Conservation (phyloP, 2,113 vertebrate species). For the Poicephalus gulielmi region DNA sequence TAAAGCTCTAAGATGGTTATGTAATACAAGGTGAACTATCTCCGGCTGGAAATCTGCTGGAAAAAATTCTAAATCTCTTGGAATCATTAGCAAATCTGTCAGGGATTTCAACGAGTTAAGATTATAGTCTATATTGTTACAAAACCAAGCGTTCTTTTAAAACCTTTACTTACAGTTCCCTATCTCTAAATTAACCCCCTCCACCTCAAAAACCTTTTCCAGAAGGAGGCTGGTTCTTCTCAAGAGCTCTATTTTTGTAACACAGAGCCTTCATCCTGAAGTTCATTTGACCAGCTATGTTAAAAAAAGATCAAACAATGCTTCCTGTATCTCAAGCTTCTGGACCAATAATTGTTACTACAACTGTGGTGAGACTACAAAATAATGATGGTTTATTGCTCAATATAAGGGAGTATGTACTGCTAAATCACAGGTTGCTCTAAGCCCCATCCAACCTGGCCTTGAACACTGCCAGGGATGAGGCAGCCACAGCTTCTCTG, state of each 20-base stretch:
- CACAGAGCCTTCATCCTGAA: not conserved
- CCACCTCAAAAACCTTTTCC: not conserved
- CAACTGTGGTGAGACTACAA: accelerated
- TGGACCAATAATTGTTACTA: not conserved
- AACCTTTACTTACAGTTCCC: not conserved
- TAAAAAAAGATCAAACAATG: not conserved
- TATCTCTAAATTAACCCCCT: not conserved
- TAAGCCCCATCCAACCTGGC: not conserved
- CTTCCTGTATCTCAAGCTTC: not conserved
- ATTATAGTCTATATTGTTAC: not conserved
- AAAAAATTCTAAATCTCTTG: not conserved
- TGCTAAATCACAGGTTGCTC: not conserved
- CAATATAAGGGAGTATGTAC: not conserved
- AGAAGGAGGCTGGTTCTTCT: not conserved
- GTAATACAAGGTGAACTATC: not conserved
- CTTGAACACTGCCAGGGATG: not conserved
- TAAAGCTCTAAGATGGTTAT: not conserved
- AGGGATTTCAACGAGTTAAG: not conserved
- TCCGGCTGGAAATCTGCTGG: not conserved
- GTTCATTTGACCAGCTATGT: not conserved
- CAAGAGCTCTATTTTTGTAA: not conserved
- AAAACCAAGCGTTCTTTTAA: not conserved
- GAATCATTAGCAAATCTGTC: not conserved
- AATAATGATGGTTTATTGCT: not conserved
- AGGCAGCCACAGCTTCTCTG: not conserved